These are phyloP conservation scores for Crocuta crocuta DNA, from an alignment of 2,113 vertebrate species.

Conservation along the genomic window DNA sequence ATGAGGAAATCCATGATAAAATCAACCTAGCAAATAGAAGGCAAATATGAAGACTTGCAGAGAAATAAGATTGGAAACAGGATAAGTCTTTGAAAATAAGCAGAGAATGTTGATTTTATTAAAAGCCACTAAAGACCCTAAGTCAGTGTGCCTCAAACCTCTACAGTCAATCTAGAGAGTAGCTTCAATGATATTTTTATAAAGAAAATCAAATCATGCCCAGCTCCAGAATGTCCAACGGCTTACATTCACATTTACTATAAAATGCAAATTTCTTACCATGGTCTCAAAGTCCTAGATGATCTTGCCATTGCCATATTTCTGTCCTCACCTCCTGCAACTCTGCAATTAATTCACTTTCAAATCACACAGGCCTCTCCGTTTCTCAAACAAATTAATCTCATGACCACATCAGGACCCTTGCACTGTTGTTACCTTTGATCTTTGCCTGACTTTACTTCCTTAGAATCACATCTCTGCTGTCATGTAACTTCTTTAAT, in stretches of 20 bases:
- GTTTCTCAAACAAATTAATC: slow-evolving; percentile 50
- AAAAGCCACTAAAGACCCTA: background rate
- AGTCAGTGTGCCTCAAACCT: background rate
- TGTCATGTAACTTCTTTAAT: background rate
- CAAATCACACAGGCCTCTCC: background rate
- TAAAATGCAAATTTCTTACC: background rate
- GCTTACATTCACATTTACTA: background rate
- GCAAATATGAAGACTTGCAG: background rate
- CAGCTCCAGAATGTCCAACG: background rate
- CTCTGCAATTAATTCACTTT: background rate
- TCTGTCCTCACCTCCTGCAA: background rate
- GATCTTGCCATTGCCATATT: background rate
- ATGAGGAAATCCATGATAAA: background rate
- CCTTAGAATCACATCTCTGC: background rate
- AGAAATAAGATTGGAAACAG: background rate
- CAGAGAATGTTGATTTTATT: slow-evolving; percentile 23
- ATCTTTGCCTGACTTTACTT: background rate
- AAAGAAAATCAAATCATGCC: background rate
- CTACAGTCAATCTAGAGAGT: background rate
- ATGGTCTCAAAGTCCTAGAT: background rate
- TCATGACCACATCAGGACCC: background rate
- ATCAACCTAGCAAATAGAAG: background rate
- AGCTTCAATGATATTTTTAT: background rate
- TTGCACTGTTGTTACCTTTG: background rate
- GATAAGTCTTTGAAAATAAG: background rate